phyloP scores from a whole-genome alignment of 1,140 invertebrate genomes.

The Apis florea region DNA sequence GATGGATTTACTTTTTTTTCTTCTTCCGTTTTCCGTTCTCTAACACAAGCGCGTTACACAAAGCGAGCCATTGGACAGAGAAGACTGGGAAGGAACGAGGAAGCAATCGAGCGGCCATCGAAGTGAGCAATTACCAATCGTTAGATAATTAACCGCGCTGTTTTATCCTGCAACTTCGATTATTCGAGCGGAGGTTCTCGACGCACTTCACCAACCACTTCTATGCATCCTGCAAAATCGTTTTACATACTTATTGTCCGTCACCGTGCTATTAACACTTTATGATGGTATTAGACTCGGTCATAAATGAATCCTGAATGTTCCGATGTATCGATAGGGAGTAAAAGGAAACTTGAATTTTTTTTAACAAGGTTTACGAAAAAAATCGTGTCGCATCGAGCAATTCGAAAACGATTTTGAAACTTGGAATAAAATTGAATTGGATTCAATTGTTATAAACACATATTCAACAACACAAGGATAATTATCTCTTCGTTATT shows the following conservation, averaged over 20 bases:
- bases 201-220: not conserved
- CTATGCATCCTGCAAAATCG: not conserved
- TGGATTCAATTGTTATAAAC: too few species aligned
- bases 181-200: constrained; percentile 3
- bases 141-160: constrained; percentile 33
- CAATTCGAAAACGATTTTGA: too few species aligned
- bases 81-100: constrained; percentile 23
- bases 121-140: constrained; percentile 34
- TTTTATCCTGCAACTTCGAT: constrained; percentile 14
- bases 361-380: too few species aligned
- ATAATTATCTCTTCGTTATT: constrained; percentile 8
- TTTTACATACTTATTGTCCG: constrained; percentile 11
- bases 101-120: constrained; percentile 18
- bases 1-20: constrained; percentile 10
- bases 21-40: too few species aligned
- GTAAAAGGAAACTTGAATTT: too few species aligned
- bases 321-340: too few species aligned
- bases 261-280: not conserved
- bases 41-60: not conserved
- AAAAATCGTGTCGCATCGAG: too few species aligned
- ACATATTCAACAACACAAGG: not conserved
- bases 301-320: too few species aligned
- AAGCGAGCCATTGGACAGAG: constrained; percentile 8
- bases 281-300: not conserved
- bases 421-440: too few species aligned